phyloP scores from a whole-genome alignment of 2,113 vertebrate genomes.

The Zosterops lateralis region DNA sequence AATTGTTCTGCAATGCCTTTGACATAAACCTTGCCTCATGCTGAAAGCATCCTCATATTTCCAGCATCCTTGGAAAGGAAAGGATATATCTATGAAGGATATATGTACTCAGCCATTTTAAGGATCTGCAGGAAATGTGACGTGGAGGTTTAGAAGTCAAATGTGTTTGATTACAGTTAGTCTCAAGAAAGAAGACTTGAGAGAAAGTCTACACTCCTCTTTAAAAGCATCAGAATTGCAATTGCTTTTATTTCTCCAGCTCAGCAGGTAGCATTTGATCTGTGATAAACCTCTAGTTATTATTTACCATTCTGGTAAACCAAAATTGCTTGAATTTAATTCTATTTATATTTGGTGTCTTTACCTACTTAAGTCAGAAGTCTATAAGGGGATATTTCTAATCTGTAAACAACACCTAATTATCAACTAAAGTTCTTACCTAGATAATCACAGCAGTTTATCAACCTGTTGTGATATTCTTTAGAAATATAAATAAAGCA shows the following conservation, averaged over 20 bases:
- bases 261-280: slow-evolving; percentile 19
- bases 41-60: neutral
- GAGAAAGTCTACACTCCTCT: neutral
- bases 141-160: neutral
- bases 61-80: neutral
- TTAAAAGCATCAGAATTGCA: neutral
- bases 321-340: slow-evolving; percentile 18
- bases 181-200: neutral
- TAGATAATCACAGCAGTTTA: slow-evolving; percentile 1
- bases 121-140: neutral
- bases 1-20: neutral
- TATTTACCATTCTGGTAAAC: neutral
- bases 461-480: neutral
- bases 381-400: neutral
- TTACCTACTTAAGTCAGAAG: neutral
- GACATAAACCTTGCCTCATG: neutral
- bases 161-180: neutral
- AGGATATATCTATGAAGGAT: neutral
- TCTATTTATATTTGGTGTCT: neutral
- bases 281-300: slow-evolving; percentile 9
- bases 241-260: slow-evolving; percentile 1
- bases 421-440: slow-evolving; percentile 3
- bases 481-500: neutral
- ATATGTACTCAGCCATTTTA: neutral
- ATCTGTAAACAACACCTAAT: slow-evolving; percentile 20